Base-by-base conservation (phyloP, 2,888 invertebrate genomes). In the Machimus atricapillus region DNA sequence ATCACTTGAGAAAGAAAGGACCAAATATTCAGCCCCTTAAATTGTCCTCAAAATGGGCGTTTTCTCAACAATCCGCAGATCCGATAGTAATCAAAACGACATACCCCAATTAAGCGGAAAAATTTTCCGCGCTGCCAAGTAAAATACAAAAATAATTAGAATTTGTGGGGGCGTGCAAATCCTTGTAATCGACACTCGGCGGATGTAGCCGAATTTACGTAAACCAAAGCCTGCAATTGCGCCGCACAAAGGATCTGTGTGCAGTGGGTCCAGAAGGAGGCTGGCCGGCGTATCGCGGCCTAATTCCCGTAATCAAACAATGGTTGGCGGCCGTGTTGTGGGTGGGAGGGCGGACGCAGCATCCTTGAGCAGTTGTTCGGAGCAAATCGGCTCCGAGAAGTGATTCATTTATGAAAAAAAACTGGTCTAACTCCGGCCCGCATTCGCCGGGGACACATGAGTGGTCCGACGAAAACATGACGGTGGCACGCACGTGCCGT, bases 391-490 rank as follows among this genome's bases (percentile, higher is more conserved):
- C 74, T 40, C 46, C 43, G 43, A 76, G 76, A 74, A 74, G 74
- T 85, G 85, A 85, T 85, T 85, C 85, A 85, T 74, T 85, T 46
- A n/a, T 52, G n/a, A 27, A 37, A 43, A 40, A 74, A 40, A 40
- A 1, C 8, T 40, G 1, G 12, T 31, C 46, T 12, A 31, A 74
- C 31, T 27, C 14, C 2, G 12, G 52, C 23, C 74, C 73, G 66
- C 66, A 66, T 66, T 66, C 66, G 66, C 66, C 27, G 66, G 23
- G 66, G 27, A 66, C 66, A 27, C 66, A 74, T 43, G 74, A 85
- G 85, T 85, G 85, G 52, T 85, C 76, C 85, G 85, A 74, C 76
- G 85, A 85, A 85, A 85, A 85, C 58, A 85, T 85, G 85, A 85
- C 74, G 85, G 85, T 46, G 85, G 85, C 74, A 46, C 34, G 46